A percentile compares a stretch with the other conserved stretches of the same genome.
These are phyloP conservation scores for Phaenicophaeus curvirostris DNA, from an alignment of 2,797 vertebrate species.

Conservation along the genomic window DNA sequence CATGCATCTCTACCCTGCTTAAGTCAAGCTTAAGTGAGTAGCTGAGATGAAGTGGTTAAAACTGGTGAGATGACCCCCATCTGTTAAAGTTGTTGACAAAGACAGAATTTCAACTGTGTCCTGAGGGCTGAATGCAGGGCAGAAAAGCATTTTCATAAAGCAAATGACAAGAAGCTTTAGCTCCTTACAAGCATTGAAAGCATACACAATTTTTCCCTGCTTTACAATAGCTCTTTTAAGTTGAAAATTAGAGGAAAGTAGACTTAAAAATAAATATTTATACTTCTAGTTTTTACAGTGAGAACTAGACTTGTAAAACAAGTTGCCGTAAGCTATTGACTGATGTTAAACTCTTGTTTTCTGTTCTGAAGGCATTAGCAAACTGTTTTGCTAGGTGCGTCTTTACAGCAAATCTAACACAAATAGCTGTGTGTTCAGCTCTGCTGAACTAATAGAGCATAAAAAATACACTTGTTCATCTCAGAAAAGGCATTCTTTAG, in stretches of 20 bases:
- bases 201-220: fast-evolving
- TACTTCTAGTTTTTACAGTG: not conserved
- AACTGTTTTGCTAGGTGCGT: slow-evolving; percentile 51
- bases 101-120: not conserved
- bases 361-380: slow-evolving; percentile 26
- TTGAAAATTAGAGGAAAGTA: not conserved
- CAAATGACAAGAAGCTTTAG: not conserved
- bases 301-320: not conserved
- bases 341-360: not conserved
- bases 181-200: not conserved
- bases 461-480: slow-evolving; percentile 57
- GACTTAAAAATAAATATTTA: not conserved
- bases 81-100: not conserved
- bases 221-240: not conserved
- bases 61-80: not conserved
- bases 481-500: slow-evolving; percentile 65
- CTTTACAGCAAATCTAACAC: slow-evolving; percentile 52
- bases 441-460: slow-evolving; percentile 63
- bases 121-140: not conserved
- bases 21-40: not conserved
- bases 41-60: not conserved
- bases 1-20: not conserved
- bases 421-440: slow-evolving; percentile 57
- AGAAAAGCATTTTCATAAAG: not conserved
- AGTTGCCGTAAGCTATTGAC: not conserved